A percentile compares a stretch with the other conserved stretches of the same genome.
Evolutionary conservation across 35 echinoderm and acorn worm genomes (phyloP).

Genomic region (Nesometra sesokonis): DNA sequence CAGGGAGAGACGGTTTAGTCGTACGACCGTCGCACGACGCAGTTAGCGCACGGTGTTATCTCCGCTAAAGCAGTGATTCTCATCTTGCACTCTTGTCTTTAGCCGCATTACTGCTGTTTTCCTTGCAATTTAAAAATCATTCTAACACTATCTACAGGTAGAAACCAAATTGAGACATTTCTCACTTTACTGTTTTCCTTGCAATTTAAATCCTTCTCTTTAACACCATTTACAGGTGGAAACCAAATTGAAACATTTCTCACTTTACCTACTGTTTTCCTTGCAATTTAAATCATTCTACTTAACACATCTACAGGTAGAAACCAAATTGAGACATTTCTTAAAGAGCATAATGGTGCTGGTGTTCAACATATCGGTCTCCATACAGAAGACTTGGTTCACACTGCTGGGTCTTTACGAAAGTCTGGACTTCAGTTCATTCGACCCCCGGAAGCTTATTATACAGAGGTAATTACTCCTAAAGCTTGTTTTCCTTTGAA

Average conservation of each 20-base stretch:
- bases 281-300: too few species aligned
- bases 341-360: constrained; percentile 59
- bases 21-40: too few species aligned
- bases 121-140: too few species aligned
- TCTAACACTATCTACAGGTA: constrained; percentile 36
- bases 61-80: too few species aligned
- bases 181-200: too few species aligned
- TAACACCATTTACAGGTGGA: constrained; percentile 27
- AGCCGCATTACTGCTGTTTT: too few species aligned
- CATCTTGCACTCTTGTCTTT: too few species aligned
- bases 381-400: constrained; percentile 53
- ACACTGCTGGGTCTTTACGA: constrained; percentile 24
- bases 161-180: constrained; percentile 83
- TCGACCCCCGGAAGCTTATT: constrained; percentile 59
- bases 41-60: too few species aligned
- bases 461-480: constrained; percentile 45
- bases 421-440: constrained; percentile 45
- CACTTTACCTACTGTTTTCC: too few species aligned
- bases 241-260: constrained; percentile 89
- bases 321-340: constrained; percentile 81
- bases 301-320: constrained; percentile 36
- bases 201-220: too few species aligned
- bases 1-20: too few species aligned
- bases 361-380: constrained; percentile 87
- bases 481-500: neutral